Base-by-base conservation (phyloP, 2,113 vertebrate genomes). In the Syngnathus scovelli region DNA sequence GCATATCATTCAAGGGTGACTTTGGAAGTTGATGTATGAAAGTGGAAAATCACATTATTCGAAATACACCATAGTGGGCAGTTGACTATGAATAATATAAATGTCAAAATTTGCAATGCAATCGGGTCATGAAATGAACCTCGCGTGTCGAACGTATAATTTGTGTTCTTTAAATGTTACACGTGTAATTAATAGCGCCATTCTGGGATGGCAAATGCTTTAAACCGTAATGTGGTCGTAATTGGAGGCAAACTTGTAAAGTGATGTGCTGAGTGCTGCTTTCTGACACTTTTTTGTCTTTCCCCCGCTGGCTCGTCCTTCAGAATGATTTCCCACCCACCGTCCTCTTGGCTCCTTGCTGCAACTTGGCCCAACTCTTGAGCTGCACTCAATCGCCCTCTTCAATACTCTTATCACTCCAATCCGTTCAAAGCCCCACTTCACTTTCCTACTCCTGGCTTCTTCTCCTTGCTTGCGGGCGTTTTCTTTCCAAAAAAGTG, bases 351-450 rank as follows among this genome's bases (percentile, higher is more conserved):
- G 56, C 72, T 38, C 27, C 66, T 5, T 16, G 55, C 27, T 11
- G 2, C 16, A 41, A 37, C 49, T 69, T 52, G 27, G 33, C 23
- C 49, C 3, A 19, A 15, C 54, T 74, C 55, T 59, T 39, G 38
- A 61, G 21, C 70, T 71, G 36, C 54, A 66, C 77, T 76, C 51
- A 36, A 12, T 75, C 65, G 2, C 61, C 48, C 68, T 74, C 52
- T 71, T 71, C 59, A 72, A 27, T 77, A 69, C 56, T 83, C 48
- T 68, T 61, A 74, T 78, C 69, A 72, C 58, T 60, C 64, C 74
- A 66, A 66, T 41, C 58, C 67, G 38, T 61, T n/a, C 1, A 72
- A 64, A 70, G 44, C 61, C 54, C 70, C 59, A 15, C 70, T 75
- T 74, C 58, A 74, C 67, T 59, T 68, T 66, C 58, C 52, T 58